Base-by-base conservation (phyloP, 2,797 vertebrate genomes). In the Rhinophrynus dorsalis region DNA sequence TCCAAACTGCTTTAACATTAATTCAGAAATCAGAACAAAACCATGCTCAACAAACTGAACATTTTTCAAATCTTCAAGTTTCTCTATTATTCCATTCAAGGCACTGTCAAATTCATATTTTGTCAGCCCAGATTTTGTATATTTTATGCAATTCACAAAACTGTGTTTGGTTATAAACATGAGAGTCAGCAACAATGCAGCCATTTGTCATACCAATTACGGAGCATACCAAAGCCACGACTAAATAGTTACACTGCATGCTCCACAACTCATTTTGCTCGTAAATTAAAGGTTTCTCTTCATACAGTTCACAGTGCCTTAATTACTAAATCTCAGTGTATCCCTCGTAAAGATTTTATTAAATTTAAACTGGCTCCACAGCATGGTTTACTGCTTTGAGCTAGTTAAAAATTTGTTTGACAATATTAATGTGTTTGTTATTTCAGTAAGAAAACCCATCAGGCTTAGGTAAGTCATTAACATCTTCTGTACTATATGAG, bases 121-220 rank as follows among this genome's bases (percentile, higher is more conserved):
- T 40, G 26, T 29, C n/a, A 29, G 33, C 21, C 33, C n/a, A 52
- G n/a, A 23, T 23, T 13, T 20, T 64, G 61, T 23, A 48, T 52
- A 29, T 10, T 40, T 40, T 52, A 47, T 47, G 29, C 23, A 24
- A 52, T 47, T 64, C 37, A n/a, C n/a, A 9, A 64, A 66, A 38
- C 15, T 17, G 37, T 55, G 37, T 55, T 44, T 24, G 26, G 37
- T 55, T 66, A 55, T 32, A 66, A 66, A 52, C 57, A 60, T 33
- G 52, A 64, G 33, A 15, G n/a, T 35, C 23, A 40, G 51, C 37
- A 55, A 24, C 55, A 55, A 66, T 56, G 63, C 56, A 37, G 26
- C 51, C 38, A 66, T 66, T 66, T 66, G 51, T 45, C 27, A 56
- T 66, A 55, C 37, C 63, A 66, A 66, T 66, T 66, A 66, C 51